phyloP scores from a whole-genome alignment of 2,797 vertebrate genomes.

The Danionella dracula region DNA sequence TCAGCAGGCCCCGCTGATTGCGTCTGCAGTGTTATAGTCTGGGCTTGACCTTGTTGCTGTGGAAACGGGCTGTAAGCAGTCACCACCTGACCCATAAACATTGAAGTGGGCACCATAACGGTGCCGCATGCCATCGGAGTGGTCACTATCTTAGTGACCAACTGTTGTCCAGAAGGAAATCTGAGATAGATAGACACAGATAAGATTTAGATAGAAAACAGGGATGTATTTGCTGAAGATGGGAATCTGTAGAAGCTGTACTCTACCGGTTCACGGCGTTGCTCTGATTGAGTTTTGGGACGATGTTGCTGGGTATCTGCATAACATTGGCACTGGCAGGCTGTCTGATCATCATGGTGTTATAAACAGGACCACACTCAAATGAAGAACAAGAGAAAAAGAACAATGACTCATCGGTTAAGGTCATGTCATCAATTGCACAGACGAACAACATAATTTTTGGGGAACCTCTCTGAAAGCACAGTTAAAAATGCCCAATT shows the following conservation, averaged over 20 bases:
- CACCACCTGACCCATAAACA: conserved; percentile 98
- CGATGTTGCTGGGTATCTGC: conserved; percentile 84
- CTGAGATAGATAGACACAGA: conserved; percentile 85
- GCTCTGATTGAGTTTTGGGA: conserved; percentile 80
- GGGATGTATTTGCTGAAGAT: not conserved
- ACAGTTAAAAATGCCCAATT: too few relatives aligned
- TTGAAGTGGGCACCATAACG: conserved; percentile 97
- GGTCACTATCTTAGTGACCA: conserved; percentile 93
- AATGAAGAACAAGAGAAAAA: conserved; percentile 48
- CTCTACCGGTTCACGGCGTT: conserved; percentile 75
- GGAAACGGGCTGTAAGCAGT: conserved; percentile 82
- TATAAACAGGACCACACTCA: conserved; percentile 77
- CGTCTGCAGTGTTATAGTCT: conserved; percentile 75
- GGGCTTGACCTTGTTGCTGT: conserved; percentile 79
- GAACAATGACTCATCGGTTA: not conserved
- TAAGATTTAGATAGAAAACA: too few relatives aligned
- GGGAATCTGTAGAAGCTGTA: not conserved
- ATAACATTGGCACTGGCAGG: conserved; percentile 81
- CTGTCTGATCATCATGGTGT: conserved; percentile 97
- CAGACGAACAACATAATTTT: not conserved
- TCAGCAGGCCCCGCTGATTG: conserved; percentile 63
- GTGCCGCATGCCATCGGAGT: conserved; percentile 90
- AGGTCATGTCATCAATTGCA: conserved; percentile 11
- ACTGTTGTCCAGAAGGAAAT: conserved; percentile 91
- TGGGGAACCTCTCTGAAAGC: too few relatives aligned